Conservation (phyloP, 2,888 invertebrate genomes). For the Chrysolina oricalcia region DNA sequence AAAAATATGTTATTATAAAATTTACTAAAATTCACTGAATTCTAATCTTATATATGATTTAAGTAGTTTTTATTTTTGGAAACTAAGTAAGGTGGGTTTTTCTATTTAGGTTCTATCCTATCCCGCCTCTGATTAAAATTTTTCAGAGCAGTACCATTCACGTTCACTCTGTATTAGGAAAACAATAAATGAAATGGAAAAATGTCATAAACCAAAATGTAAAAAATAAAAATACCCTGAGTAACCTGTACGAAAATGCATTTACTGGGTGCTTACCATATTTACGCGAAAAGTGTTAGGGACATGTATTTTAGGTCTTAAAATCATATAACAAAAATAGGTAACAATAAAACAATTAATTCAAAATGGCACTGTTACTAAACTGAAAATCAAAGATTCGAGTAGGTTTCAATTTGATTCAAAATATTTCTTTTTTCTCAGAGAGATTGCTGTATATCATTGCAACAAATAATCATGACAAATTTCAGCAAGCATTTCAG, state of each 20-base stretch:
- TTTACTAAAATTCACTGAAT: too few species aligned
- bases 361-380: slow-evolving; percentile 60
- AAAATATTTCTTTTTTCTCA: too few species aligned
- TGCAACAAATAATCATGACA: too few species aligned
- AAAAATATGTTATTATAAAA: too few species aligned
- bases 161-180: slow-evolving; percentile 7
- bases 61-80: too few species aligned
- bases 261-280: slow-evolving; percentile 21
- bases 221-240: slow-evolving; percentile 51
- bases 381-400: slow-evolving; percentile 48
- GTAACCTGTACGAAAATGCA: slow-evolving; percentile 39
- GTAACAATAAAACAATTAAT: slow-evolving; percentile 63
- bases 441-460: too few species aligned
- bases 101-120: too few species aligned
- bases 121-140: background rate
- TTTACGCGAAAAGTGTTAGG: slow-evolving; percentile 40
- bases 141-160: background rate
- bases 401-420: background rate
- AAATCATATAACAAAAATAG: slow-evolving; percentile 56
- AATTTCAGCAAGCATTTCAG: too few species aligned
- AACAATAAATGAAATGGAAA: background rate
- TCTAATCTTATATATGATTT: too few species aligned
- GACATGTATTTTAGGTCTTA: slow-evolving; percentile 63
- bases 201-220: slow-evolving; percentile 1
- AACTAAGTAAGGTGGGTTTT: too few species aligned